phyloP scores from a whole-genome alignment of 2,888 invertebrate genomes.

The Dioctria rufipes region DNA sequence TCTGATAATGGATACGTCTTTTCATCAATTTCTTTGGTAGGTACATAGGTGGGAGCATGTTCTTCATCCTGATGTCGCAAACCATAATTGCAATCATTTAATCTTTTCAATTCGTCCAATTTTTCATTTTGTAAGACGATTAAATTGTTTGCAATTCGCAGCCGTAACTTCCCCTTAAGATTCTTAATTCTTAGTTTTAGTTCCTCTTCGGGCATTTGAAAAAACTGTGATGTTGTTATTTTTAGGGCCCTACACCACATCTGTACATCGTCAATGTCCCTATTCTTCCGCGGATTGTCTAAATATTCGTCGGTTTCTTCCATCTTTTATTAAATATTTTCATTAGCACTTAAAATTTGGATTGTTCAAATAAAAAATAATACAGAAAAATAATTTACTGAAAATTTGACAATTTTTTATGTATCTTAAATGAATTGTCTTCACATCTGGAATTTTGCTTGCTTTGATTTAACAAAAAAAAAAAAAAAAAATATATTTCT shows the following conservation, averaged over 20 bases:
- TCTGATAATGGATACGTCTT: background rate
- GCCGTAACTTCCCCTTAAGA: conserved; percentile 10
- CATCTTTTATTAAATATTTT: conserved; percentile 51
- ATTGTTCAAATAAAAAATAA: background rate
- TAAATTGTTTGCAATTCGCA: conserved; percentile 35
- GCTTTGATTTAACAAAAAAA: background rate
- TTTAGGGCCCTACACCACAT: conserved; percentile 58
- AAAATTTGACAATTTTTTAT: background rate
- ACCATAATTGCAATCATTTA: background rate
- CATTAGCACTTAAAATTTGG: background rate
- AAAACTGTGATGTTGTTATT: conserved; percentile 61
- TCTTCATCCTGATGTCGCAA: background rate
- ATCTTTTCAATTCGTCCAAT: conserved; percentile 20
- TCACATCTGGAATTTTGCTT: background rate
- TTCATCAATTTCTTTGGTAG: background rate
- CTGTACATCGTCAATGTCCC: conserved; percentile 6
- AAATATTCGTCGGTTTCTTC: conserved; percentile 54
- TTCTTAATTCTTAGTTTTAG: conserved; percentile 53
- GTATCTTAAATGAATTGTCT: background rate
- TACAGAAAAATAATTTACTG: background rate
- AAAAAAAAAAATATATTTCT: background rate
- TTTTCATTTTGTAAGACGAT: conserved; percentile 36
- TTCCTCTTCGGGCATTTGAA: conserved; percentile 59
- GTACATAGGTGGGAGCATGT: too few relatives aligned
- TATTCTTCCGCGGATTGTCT: background rate